Evolutionary conservation across 2,113 vertebrate species (phyloP).

Genomic region (Mirza zaza): DNA sequence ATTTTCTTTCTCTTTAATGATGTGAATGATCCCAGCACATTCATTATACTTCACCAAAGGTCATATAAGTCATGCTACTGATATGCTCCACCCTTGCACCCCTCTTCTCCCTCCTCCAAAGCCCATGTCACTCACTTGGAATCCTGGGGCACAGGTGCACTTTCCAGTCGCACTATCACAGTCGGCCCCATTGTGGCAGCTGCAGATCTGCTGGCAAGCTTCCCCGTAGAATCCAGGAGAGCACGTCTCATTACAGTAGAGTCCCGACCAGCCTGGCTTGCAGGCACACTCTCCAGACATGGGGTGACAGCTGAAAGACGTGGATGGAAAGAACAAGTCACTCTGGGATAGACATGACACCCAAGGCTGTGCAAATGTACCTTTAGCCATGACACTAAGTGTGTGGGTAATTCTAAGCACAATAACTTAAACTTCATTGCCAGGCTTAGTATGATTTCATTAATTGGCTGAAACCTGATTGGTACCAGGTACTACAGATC

Average conservation of each 20-base stretch:
- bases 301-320: slow-evolving; percentile 93
- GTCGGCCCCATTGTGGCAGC: slow-evolving; percentile 96
- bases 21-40: background rate
- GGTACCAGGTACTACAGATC: background rate
- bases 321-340: slow-evolving; percentile 82
- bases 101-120: background rate
- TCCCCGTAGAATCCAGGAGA: slow-evolving; percentile 93
- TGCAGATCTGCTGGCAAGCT: slow-evolving; percentile 94
- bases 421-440: slow-evolving; percentile 34
- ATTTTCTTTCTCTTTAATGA: background rate
- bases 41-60: background rate
- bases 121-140: slow-evolving; percentile 88
- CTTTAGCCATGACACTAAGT: slow-evolving; percentile 27
- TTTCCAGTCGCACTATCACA: slow-evolving; percentile 93
- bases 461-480: background rate
- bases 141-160: slow-evolving; percentile 96
- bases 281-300: slow-evolving; percentile 97
- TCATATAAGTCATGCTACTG: background rate
- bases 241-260: slow-evolving; percentile 97
- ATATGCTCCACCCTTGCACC: accelerated
- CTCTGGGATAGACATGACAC: slow-evolving; percentile 71
- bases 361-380: slow-evolving; percentile 46
- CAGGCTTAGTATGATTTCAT: slow-evolving; percentile 24
- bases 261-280: slow-evolving; percentile 93
- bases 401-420: background rate